Base-by-base conservation (phyloP, 1,140 invertebrate genomes). In the Magallana angulata region DNA sequence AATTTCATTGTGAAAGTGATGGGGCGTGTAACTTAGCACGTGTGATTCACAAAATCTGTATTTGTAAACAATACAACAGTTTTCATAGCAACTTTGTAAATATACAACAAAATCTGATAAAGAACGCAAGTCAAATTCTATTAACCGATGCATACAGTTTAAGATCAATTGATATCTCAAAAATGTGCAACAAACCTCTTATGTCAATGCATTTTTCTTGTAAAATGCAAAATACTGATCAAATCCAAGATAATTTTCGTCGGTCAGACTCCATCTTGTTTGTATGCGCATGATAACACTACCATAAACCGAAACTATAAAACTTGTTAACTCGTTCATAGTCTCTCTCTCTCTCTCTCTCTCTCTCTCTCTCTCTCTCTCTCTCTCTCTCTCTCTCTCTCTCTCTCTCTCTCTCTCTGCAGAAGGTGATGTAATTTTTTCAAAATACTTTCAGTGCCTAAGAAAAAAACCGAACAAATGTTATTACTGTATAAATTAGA, bases 51-150 rank as follows among this genome's bases (percentile, higher is more conserved):
- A 76, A 76, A 11, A 18, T 76, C n/a, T 62, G 24, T 76, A 76
- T 76, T 76, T 76, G 68, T 76, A 76, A 76, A 76, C 68, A 76
- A 76, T 76, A 30, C 68, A 76, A 76, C 12, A 58, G 81, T 82
- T 56, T 82, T 82, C 81, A 82, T 82, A 82, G 81, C 81, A 82
- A 82, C 81, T 82, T 82, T n/a, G 48, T 82, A 82, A 82, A 82
- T 82, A 82, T n/a, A 80, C 36, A 76, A 30, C 68, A 76, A 30
- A 76, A 4, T 30, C 68, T 30, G 3, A 30, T 11, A 76, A 76
- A 76, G 36, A 30, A 30, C 18, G 7, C 0, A 11, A 36, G 24
- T 76, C 12, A 30, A 6, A 30, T 48, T 48, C 24, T 36, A 30
- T 12, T 7, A 30, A 24, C 11, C 24, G 24, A 76, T 24, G 24